Base-by-base conservation (phyloP, 1,140 invertebrate species). In the Drosophila tani region DNA sequence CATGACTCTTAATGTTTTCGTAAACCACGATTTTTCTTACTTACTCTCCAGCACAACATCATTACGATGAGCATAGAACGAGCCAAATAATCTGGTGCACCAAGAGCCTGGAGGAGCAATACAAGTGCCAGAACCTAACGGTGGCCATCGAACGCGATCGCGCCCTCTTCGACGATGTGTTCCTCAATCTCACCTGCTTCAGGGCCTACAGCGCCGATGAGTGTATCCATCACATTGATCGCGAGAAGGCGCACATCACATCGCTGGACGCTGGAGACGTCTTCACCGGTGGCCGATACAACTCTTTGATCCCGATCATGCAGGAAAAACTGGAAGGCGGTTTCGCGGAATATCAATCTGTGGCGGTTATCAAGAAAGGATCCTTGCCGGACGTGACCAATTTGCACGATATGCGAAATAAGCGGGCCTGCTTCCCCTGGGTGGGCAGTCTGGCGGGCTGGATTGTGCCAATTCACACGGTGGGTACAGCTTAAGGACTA, bases 361-460 rank as follows among this genome's bases (percentile, higher is more conserved):
- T 99, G 5, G 98, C 98, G 56, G 96, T 99, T 1, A 93, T 98
- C 0, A 97, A 96, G 81, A 95, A 95, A 75, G 94, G 94, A 38
- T 94, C 95, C 8, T 81, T 97, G 5, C 88, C 94, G 4, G 94
- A 95, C 75, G 94, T 99, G 0, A 93, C 92, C 12, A 87, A 91
- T 17, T 90, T 99, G 17, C 79, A 94, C 57, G 95, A 96, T 81
- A 91, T 99, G 2, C 92, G 96, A 69, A 95, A 96, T 1, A 97
- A 95, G 68, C 96, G 94, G 70, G 97, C 97, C 19, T 99, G 98
- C 93, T 98, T 98, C 93, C 95, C 97, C 51, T 97, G 97, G 64
- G 98, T 99, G 70, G 98, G 98, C 38, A 96, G 96, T 19, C 94
- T 97, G 64, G 98, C 98, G 65, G 98, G 98, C 41, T 99, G 98